Base-by-base conservation (phyloP, 2,888 invertebrate species). In the Andrena bicolor region DNA sequence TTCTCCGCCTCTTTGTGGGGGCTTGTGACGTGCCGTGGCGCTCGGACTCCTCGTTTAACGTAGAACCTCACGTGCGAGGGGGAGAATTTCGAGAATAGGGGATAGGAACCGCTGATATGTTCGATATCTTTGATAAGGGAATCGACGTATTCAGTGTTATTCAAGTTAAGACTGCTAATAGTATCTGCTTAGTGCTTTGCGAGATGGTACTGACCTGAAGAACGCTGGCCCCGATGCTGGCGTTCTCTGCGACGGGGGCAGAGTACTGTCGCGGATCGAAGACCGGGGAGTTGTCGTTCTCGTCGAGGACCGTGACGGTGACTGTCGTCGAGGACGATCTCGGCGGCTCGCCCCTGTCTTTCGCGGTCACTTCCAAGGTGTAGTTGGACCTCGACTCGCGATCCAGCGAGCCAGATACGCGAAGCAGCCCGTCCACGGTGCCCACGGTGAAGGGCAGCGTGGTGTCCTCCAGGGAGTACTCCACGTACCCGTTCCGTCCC, bases 241-340 rank as follows among this genome's bases (percentile, higher is more conserved):
- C 97, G 94, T 99, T 98, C 94, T 99, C 99, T 0, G 98, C 97
- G 41, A 98, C 97, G 2, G 97, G 97, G 0, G 98, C 97, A 82
- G 97, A 97, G 92, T 98, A 98, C 92, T 98, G 98, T 91, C 97
- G 97, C 0, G 97, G 97, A 93, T 98, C 97, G 93, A 98, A 98
- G 3, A 97, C 96, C 0, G 98, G 98, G 83, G 97, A 97, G 92
- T 98, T 98, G 92, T 98, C 98, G 94, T 98, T 98, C 94, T 98
- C 98, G 93, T 98, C 98, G 68, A 97, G 94, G 82, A 98, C 96
- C 88, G 95, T 95, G 32, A 99, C 96, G 76, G 95, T 94, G 35
- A 98, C 95, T 88, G 96, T 95, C 3, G 96, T 96, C 85, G 96
- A 96, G 0, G 97, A 96, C 10, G 96, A 95, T 90, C 96, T 96